Percentiles rank a stretch among this genome's conserved stretches.
These are phyloP conservation scores for Limosa lapponica DNA, from an alignment of 2,797 vertebrate species.

Conservation along the genomic window DNA sequence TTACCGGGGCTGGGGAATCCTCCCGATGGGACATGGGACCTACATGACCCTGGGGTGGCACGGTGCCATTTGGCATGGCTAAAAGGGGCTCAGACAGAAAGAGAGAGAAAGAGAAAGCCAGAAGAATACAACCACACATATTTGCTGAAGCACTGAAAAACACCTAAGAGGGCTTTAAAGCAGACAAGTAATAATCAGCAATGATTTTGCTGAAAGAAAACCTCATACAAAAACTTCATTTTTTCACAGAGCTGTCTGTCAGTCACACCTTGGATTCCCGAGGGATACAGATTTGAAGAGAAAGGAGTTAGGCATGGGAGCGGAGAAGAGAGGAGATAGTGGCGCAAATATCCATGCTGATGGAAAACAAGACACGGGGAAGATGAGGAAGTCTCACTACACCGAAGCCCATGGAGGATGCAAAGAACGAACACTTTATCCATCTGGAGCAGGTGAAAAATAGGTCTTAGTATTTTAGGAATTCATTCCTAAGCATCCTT, in stretches of 20 bases:
- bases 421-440: not conserved
- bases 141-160: not conserved
- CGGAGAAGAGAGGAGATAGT: not conserved
- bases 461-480: not conserved
- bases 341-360: not conserved
- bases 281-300: not conserved
- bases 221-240: not conserved
- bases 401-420: not conserved
- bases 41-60: not conserved
- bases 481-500: not conserved
- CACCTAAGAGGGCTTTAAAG: not conserved
- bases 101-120: not conserved
- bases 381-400: not conserved
- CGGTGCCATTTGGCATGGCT: rapidly evolving
- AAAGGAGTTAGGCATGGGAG: not conserved
- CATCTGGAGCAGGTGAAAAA: not conserved
- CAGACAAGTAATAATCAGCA: not conserved
- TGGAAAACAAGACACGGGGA: not conserved
- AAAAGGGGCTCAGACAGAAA: not conserved
- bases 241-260: not conserved
- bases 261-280: not conserved
- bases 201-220: not conserved
- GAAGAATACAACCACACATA: rapidly evolving
- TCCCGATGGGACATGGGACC: rapidly evolving
- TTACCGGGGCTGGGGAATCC: not conserved